phyloP scores from a whole-genome alignment of 2,888 invertebrate genomes.

The Thecocarcelia acutangulata region DNA sequence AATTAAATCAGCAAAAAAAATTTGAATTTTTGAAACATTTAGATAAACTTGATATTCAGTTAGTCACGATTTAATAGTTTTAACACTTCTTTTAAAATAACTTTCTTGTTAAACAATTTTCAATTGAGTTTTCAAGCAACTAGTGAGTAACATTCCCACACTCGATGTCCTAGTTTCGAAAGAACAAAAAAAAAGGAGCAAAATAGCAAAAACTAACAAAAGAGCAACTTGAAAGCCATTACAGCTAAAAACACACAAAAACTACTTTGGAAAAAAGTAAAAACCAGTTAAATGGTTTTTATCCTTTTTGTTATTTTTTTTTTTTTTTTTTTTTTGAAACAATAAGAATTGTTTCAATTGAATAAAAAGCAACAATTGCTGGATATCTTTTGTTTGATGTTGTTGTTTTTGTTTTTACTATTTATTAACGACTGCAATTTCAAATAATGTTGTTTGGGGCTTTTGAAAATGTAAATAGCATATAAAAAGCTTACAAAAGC shows the following conservation, averaged over 20 bases:
- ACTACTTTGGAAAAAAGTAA: slow-evolving; percentile 1
- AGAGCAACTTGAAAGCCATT: slow-evolving; percentile 50
- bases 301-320: too few species aligned
- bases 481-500: slow-evolving; percentile 34
- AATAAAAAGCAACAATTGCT: slow-evolving; percentile 56
- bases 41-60: background rate
- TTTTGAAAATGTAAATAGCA: slow-evolving; percentile 24
- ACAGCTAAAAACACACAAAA: background rate
- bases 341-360: slow-evolving; percentile 51
- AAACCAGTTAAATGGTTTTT: slow-evolving; percentile 30
- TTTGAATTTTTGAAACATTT: too few species aligned
- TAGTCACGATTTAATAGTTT: too few species aligned
- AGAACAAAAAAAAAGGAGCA: background rate
- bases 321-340: slow-evolving; percentile 4
- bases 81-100: too few species aligned
- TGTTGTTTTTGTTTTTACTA: background rate
- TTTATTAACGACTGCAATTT: slow-evolving; percentile 22
- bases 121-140: slow-evolving; percentile 1
- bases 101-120: slow-evolving; percentile 7
- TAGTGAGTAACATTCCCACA: background rate
- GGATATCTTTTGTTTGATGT: slow-evolving; percentile 45
- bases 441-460: slow-evolving; percentile 42
- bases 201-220: slow-evolving; percentile 17
- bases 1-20: too few species aligned
- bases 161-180: slow-evolving; percentile 3